Evolutionary conservation across 2,113 vertebrate species (phyloP), one percentile per base, ranked within the genome.

Genomic region (Psilopogon haemacephalus): DNA sequence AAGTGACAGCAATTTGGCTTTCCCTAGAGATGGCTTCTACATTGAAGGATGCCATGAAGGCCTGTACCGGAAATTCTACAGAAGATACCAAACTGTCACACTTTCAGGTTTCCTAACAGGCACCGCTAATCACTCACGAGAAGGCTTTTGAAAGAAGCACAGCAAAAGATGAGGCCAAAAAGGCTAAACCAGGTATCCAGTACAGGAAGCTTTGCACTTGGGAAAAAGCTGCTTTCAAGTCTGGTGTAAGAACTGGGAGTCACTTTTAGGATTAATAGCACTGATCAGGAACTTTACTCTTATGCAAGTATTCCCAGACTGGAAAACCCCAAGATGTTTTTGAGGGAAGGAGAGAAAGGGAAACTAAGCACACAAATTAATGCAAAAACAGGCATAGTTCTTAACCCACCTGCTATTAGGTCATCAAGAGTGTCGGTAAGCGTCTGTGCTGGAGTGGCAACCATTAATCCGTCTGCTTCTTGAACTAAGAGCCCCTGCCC

Each of bases 381-480:
- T 96, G 97, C 89, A 96, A 97, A 96, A 96, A 97, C 71, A 98
- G 94, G 96, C 94, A 98, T 92, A 97, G 97, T 97, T 98, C 97
- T 97, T 85, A 96, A 98, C 98, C 96, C 97, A 98, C 99, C 99
- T 98, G 98, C 98, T 98, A 99, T 99, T 98, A 99, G 99, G 98
- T 99, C 99, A 97, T 99, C 99, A 98, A 99, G 98, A 97, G 99
- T 99, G 98, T 99, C 99, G 97, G 99, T 99, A 98, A 99, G 99
- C 95, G 98, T 98, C 97, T 98, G 98, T 91, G 98, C 98, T 96
- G 98, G 98, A 94, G 98, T 98, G 96, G 98, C 98, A 97, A 99
- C 98, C 98, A 99, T 98, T 97, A 99, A 97, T 98, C 98, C 98
- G 86, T 99, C 98, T 95, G 98, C 96, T 96, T 98, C 98, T 98